Conservation (phyloP, 2,888 invertebrate species). For the Pyrgus malvae region DNA sequence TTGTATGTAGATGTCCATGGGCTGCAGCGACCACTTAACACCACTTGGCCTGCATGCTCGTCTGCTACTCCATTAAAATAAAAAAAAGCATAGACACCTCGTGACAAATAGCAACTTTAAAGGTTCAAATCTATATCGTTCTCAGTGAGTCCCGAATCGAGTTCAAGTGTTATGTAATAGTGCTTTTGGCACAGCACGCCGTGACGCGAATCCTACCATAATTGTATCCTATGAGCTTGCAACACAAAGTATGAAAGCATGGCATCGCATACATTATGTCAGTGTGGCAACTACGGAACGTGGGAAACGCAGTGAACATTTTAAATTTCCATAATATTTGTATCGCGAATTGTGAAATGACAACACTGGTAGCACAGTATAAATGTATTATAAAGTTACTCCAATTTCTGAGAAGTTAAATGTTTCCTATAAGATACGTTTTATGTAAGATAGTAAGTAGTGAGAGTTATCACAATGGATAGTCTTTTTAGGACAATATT, state of each 20-base stretch:
- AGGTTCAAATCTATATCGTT: too few relatives aligned
- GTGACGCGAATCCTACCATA: conserved; percentile 53
- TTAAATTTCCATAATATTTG: conserved; percentile 72
- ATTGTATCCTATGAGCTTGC: conserved; percentile 46
- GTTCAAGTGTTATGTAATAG: conserved; percentile 35
- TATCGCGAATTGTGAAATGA: conserved; percentile 59
- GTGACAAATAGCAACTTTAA: too few relatives aligned
- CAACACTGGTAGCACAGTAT: neutral
- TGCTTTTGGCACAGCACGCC: conserved; percentile 44
- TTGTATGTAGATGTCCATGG: too few relatives aligned
- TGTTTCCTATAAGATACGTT: neutral
- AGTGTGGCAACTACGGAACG: conserved; percentile 60
- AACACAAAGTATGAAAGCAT: conserved; percentile 50
- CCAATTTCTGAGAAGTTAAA: neutral
- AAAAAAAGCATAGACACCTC: too few relatives aligned
- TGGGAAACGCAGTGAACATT: conserved; percentile 63
- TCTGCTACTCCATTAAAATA: too few relatives aligned
- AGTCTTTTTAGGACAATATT: too few relatives aligned
- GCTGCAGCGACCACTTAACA: too few relatives aligned
- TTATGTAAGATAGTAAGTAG: too few relatives aligned
- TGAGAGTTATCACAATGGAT: too few relatives aligned
- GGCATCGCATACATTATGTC: conserved; percentile 61
- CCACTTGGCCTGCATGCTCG: too few relatives aligned
- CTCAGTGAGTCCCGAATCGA: conserved; percentile 7
- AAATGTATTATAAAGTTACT: neutral